phyloP scores from a whole-genome alignment of 2,888 invertebrate genomes.

The Synanthedon andrenaeformis region DNA sequence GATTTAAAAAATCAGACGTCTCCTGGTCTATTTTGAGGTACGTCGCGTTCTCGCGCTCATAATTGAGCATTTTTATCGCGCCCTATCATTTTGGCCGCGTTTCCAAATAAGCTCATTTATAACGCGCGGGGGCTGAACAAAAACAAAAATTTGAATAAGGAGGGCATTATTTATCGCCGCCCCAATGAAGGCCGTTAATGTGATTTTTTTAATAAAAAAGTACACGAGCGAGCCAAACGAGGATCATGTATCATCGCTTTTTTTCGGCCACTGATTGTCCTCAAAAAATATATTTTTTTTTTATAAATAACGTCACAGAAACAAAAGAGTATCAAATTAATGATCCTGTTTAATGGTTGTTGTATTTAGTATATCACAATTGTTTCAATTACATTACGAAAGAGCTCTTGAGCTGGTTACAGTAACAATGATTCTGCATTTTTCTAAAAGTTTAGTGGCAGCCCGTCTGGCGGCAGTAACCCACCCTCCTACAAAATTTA shows the following conservation, averaged over 20 bases:
- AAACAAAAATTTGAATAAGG: constrained; percentile 71
- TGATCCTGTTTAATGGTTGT: constrained; percentile 21
- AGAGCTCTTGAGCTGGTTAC: no score
- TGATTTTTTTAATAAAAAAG: constrained; percentile 64
- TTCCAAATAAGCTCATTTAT: constrained; percentile 71
- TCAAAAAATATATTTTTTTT: constrained; percentile 30
- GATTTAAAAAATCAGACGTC: neutral
- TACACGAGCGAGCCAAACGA: constrained; percentile 62
- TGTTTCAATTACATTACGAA: neutral
- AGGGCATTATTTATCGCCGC: constrained; percentile 70
- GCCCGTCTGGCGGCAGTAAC: neutral
- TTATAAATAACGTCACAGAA: constrained; percentile 34
- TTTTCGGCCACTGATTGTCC: constrained; percentile 68
- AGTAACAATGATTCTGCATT: neutral
- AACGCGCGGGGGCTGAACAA: constrained; percentile 62
- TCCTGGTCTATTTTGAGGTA: neutral
- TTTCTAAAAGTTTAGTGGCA: no score
- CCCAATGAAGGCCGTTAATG: constrained; percentile 71
- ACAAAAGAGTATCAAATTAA: constrained; percentile 55
- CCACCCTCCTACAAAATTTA: neutral
- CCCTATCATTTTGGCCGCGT: constrained; percentile 56
- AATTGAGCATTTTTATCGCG: constrained; percentile 56
- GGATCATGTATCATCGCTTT: constrained; percentile 68
- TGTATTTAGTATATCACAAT: neutral
- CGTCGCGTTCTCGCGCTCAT: constrained; percentile 31